phyloP scores from a whole-genome alignment of 1,140 invertebrate genomes.

The Drosophila miranda region DNA sequence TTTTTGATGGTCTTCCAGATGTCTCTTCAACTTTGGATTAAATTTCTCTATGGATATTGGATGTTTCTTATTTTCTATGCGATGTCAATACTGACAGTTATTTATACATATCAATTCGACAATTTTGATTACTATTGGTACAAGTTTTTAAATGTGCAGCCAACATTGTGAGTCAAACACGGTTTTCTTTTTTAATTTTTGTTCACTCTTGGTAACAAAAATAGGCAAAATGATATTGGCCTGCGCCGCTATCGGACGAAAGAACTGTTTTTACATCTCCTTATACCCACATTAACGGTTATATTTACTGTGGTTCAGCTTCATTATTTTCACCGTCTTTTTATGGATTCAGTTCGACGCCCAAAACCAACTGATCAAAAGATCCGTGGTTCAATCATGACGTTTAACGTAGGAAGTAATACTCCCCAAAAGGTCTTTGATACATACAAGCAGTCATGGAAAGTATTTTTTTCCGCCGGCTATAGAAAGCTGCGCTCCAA shows the following conservation, averaged over 20 bases:
- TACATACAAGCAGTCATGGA: conserved; percentile 31
- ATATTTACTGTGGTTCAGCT: conserved; percentile 98
- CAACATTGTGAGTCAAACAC: conserved; percentile 87
- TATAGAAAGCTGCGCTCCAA: conserved; percentile 25
- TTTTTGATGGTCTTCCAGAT: conserved; percentile 97
- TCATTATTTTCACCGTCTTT: conserved; percentile 94
- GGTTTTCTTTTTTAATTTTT: neutral
- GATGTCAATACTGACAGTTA: conserved; percentile 95
- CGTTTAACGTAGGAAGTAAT: neutral
- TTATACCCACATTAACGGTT: conserved; percentile 95
- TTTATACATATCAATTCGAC: conserved; percentile 99
- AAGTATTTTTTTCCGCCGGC: conserved; percentile 20
- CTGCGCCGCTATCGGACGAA: conserved; percentile 93
- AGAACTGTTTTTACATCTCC: conserved; percentile 93
- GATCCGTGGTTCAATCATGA: neutral
- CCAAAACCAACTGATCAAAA: conserved; percentile 17
- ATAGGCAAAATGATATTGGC: conserved; percentile 95
- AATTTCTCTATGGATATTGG: conserved; percentile 97
- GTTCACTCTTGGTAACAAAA: conserved; percentile 36
- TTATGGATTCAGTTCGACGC: conserved; percentile 60
- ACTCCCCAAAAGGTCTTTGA: neutral
- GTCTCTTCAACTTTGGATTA: conserved; percentile 94
- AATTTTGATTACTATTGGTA: conserved; percentile 93
- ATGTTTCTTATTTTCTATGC: conserved; percentile 98
- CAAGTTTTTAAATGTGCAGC: conserved; percentile 88